Evolutionary conservation across 2,888 invertebrate genomes (phyloP), one percentile per base, ranked within the genome.

Genomic region (Mythimna vitellina): DNA sequence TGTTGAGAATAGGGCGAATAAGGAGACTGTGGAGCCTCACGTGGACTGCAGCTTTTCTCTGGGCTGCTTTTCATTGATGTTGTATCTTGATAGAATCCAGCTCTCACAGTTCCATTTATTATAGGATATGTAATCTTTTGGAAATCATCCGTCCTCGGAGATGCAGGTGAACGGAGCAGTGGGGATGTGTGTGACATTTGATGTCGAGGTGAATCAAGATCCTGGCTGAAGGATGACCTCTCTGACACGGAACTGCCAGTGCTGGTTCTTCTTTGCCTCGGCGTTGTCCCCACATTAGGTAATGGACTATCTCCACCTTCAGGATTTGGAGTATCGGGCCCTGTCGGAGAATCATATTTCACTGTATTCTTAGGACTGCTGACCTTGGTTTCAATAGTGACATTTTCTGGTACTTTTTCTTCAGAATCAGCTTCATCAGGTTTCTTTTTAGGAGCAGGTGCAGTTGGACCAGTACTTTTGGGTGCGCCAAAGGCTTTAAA

Each of bases 401-500:
- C 73, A 91, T 91, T 85, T 90, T 97, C 90, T 22, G 81, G 87
- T 84, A 72, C 75, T 80, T 90, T 96, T 84, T 96, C 97, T 14
- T 95, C 95, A 54, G 92, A 93, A 4, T 96, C 96, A 35, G 92
- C 89, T 35, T 96, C 96, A 20, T 97, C 97, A 1, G 93, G 89
- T 90, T 97, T 98, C 90, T 98, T 98, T 62, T 96, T 96, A 25
- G 56, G 29, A 9, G 49, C 85, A n/a, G 76, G 67, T 49, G 35
- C 49, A 9, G 92, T 85, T 14, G 96, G 90, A 76, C 96, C 94
- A 2, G 97, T 95, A 76, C 96, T 97, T 93, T 98, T 98, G 0
- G 99, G 98, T 0, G 98, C 98, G 14, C 99, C 98, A 90, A 99
- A 99, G 0, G 99, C 99, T 93, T 98, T 98, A 80, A 99, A 98